Evolutionary conservation across 2,113 vertebrate genomes (phyloP), one percentile per base, ranked within the genome.

Genomic region (Callipepla californica): DNA sequence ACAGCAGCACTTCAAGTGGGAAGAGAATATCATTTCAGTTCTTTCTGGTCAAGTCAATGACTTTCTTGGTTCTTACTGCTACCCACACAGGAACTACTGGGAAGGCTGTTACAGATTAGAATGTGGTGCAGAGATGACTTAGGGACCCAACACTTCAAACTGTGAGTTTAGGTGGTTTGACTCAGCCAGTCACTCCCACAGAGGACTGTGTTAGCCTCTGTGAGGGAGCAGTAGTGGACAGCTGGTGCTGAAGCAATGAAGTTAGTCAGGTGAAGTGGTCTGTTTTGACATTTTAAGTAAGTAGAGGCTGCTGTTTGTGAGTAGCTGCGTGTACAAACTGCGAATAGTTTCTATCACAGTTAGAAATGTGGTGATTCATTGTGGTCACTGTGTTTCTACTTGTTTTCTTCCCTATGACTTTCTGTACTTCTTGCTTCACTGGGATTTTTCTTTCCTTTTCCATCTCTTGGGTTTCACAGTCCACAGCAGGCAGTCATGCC

Each of bases 331-430:
- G 40, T 80, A 65, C 57, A 83, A 51, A 90, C 87, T 92, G 82
- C 76, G 90, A 89, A 91, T 25, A 94, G 65, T 72, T 40, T 75
- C 87, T 89, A 90, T 94, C 79, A 48, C 89, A 68, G 73, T 36
- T 80, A 85, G 68, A 91, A 90, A 85, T 50, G 30, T 42, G 87
- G 61, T 94, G 92, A 96, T 95, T 95, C 92, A 94, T 58, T 73
- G 92, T 76, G 92, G 92, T 89, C 80, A 78, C 69, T 7, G 15
- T 89, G 79, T 58, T 91, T 94, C 87, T 83, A 86, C 68, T 90
- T 94, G 72, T 87, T 94, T 95, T 95, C 84, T 48, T 87, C 67
- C 34, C 87, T 87, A 78, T 55, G 42, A 80, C 55, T 80, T 88
- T 80, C 2, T 3, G 59, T 77, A 77, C 34, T 93, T 51, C 81